Base-by-base conservation (phyloP, 2,888 invertebrate species). In the Ophioninae sp. region DNA sequence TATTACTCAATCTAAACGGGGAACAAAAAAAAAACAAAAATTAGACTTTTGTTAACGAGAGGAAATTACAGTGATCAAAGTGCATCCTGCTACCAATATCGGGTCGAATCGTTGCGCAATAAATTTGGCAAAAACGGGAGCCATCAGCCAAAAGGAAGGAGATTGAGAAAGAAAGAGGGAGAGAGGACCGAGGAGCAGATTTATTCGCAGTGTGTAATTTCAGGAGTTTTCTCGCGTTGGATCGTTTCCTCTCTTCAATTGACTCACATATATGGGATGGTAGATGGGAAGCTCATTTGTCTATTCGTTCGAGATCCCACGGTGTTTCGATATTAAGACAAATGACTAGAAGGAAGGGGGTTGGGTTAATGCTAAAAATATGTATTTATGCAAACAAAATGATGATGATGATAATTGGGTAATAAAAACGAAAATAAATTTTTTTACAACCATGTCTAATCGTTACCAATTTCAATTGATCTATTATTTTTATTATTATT, bases 221-320 rank as follows among this genome's bases (percentile, higher is more conserved):
- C n/a, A 5, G 22, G 41, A 30, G 67, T 39, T 8, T n/a, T 20
- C 6, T 17, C 17, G 39, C 6, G 23, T 39, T 72, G 71, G 23
- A 72, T 71, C 56, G 61, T 72, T 79, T 39, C 23, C 51, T 65
- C 30, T 20, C 37, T 72, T 17, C 13, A 51, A 51, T 56, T 22
- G 64, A 63, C 73, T 79, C 41, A 51, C 58, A 65, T 44, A 39
- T 13, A 67, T 30, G 39, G 39, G 9, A 20, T 22, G 22, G n/a
- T 30, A 69, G 51, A 69, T 69, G 37, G 6, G 61, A 61, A 56
- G 44, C 51, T 61, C 59, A 72, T 67, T 51, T 23, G 74, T 56
- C 59, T 67, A 75, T 67, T 59, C n/a, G 39, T 41, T 23, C 30
- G 51, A 30, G 67, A 56, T 79, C 79, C 61, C 79, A 74, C 79